phyloP scores from a whole-genome alignment of 1,140 invertebrate species.

The Ips nitidus region DNA sequence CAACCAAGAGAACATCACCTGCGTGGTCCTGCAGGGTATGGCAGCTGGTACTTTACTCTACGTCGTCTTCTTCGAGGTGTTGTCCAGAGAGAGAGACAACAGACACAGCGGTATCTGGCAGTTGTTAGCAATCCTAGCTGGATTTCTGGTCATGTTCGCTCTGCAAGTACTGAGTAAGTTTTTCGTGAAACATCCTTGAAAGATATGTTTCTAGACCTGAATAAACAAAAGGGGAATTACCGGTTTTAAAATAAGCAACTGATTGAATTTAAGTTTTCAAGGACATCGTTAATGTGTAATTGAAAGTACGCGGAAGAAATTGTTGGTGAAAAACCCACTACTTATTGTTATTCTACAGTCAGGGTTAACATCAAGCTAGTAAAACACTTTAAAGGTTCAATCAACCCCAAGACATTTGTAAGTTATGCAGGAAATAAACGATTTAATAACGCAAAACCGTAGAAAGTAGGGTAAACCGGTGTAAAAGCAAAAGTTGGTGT shows the following conservation, averaged over 20 bases:
- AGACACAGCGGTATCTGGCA: slow-evolving; percentile 68
- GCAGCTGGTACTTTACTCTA: slow-evolving; percentile 86
- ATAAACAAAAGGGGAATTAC: neutral
- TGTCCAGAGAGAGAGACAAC: slow-evolving; percentile 73
- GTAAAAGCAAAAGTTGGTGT: too few species aligned
- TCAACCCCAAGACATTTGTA: too few species aligned
- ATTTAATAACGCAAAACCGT: too few species aligned
- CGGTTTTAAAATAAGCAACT: neutral
- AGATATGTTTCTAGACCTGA: neutral
- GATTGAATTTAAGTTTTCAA: neutral
- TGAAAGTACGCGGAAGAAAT: too few species aligned
- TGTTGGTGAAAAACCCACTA: too few species aligned
- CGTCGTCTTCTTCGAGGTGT: slow-evolving; percentile 89
- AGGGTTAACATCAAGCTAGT: too few species aligned
- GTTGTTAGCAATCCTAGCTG: slow-evolving; percentile 68
- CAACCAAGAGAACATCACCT: slow-evolving; percentile 60
- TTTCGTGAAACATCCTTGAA: neutral
- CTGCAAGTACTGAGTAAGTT: slow-evolving; percentile 76
- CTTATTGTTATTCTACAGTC: too few species aligned
- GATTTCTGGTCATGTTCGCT: slow-evolving; percentile 77
- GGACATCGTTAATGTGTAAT: neutral
- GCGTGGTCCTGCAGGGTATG: slow-evolving; percentile 76
- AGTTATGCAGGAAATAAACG: too few species aligned
- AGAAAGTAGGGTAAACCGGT: too few species aligned
- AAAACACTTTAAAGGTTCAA: too few species aligned